Conservation (phyloP, 1,140 invertebrate species). For the Papilio xuthus region DNA sequence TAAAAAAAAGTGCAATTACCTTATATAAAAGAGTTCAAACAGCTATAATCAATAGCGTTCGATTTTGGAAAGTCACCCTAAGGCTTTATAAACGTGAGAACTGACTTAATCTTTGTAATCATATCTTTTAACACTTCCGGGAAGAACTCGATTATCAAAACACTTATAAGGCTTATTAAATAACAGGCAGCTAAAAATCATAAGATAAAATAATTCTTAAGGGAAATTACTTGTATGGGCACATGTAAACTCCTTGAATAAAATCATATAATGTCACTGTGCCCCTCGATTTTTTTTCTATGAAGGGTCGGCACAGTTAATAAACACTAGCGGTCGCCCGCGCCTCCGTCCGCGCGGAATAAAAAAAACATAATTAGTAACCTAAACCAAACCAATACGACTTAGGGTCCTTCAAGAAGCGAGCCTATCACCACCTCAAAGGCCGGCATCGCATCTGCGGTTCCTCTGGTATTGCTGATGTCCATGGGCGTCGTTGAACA, state of each 20-base stretch:
- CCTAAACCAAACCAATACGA: no score
- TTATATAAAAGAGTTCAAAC: not conserved
- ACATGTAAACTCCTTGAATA: not conserved
- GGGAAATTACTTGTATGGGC: not conserved
- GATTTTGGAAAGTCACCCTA: slow-evolving; percentile 10
- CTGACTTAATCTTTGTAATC: not conserved
- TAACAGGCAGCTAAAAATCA: not conserved
- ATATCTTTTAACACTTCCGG: slow-evolving; percentile 3
- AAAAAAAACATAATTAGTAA: no score
- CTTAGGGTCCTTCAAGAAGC: no score
- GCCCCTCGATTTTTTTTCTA: no score
- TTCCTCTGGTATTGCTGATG: no score
- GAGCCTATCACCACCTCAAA: no score
- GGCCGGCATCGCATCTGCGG: no score
- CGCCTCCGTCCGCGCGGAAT: no score
- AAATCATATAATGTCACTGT: not conserved
- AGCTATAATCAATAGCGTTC: not conserved
- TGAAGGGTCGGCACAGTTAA: no score
- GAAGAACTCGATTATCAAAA: not conserved
- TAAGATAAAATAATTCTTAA: not conserved
- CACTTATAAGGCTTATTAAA: not conserved
- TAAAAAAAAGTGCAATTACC: not conserved
- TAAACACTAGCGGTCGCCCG: no score
- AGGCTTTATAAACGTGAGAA: not conserved
- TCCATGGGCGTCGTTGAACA: no score